phyloP scores from a whole-genome alignment of 2,888 invertebrate genomes.

The Encarsia formosa region DNA sequence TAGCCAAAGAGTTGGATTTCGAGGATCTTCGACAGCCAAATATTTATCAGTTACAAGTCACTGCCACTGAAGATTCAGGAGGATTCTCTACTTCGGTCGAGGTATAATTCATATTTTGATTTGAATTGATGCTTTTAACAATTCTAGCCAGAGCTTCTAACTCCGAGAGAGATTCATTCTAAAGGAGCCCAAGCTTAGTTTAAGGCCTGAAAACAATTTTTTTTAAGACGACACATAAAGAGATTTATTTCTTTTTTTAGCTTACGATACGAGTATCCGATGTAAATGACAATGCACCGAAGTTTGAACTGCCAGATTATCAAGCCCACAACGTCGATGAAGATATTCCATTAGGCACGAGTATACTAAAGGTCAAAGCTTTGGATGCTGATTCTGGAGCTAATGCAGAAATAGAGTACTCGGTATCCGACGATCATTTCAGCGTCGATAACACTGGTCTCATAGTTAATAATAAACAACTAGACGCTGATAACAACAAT shows the following conservation, averaged over 20 bases:
- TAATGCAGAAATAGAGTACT: slow-evolving; percentile 91
- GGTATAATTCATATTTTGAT: too few species aligned
- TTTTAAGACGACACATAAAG: too few species aligned
- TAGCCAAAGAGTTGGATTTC: slow-evolving; percentile 94
- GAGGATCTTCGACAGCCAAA: slow-evolving; percentile 93
- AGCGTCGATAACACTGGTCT: slow-evolving; percentile 89
- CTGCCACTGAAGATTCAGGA: slow-evolving; percentile 95
- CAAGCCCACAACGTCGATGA: slow-evolving; percentile 95
- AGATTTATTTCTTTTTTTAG: slow-evolving; percentile 56
- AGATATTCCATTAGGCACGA: slow-evolving; percentile 87
- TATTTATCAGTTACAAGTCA: slow-evolving; percentile 87
- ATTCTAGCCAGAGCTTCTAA: too few species aligned
- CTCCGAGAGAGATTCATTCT: too few species aligned
- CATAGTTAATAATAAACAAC: slow-evolving; percentile 86
- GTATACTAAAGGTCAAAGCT: slow-evolving; percentile 91
- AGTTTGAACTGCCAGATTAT: slow-evolving; percentile 93
- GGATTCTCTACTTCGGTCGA: slow-evolving; percentile 93
- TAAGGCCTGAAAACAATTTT: background rate
- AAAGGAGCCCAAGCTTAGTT: background rate
- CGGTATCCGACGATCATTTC: slow-evolving; percentile 90
- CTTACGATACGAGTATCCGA: slow-evolving; percentile 91
- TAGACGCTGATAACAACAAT: slow-evolving; percentile 95
- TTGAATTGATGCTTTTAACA: too few species aligned
- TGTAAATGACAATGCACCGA: slow-evolving; percentile 96
- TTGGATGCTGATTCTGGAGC: slow-evolving; percentile 92